A percentile compares a stretch with the other conserved stretches of the same genome.
phyloP scores from a whole-genome alignment of 2,888 invertebrate species.

The Stratiomys singularior region DNA sequence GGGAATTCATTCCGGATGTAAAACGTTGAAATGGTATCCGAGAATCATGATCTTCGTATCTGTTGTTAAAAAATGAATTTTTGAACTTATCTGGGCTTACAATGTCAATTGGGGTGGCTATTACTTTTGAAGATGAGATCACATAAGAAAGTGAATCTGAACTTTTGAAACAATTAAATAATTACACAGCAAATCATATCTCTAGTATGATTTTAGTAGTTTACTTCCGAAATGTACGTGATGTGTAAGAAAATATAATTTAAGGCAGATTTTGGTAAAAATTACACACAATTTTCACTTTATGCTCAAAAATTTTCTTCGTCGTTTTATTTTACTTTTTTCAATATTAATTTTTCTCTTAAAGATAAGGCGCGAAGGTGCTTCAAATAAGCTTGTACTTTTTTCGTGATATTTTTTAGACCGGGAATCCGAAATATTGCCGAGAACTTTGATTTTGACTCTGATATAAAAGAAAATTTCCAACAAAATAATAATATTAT shows the following conservation, averaged over 20 bases:
- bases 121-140: too few species aligned
- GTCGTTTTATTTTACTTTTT: slow-evolving; percentile 59
- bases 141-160: too few species aligned
- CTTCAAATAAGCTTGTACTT: slow-evolving; percentile 79
- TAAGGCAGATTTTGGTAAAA: slow-evolving; percentile 75
- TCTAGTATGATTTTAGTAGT: slow-evolving; percentile 52
- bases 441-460: slow-evolving; percentile 56
- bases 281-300: slow-evolving; percentile 68
- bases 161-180: too few species aligned
- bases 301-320: slow-evolving; percentile 56
- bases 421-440: slow-evolving; percentile 70
- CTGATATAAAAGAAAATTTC: slow-evolving; percentile 49
- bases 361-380: slow-evolving; percentile 80
- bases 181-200: slow-evolving; percentile 50
- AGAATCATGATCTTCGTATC: too few species aligned
- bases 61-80: too few species aligned
- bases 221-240: slow-evolving; percentile 53
- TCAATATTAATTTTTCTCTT: slow-evolving; percentile 67
- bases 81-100: too few species aligned
- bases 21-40: too few species aligned
- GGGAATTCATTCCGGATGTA: too few species aligned
- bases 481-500: slow-evolving; percentile 37
- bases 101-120: too few species aligned
- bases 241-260: slow-evolving; percentile 72
- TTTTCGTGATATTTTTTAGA: slow-evolving; percentile 73